Evolutionary conservation across 2,113 vertebrate species (phyloP), one percentile per base, ranked within the genome.

Genomic region (Nothocercus julius): DNA sequence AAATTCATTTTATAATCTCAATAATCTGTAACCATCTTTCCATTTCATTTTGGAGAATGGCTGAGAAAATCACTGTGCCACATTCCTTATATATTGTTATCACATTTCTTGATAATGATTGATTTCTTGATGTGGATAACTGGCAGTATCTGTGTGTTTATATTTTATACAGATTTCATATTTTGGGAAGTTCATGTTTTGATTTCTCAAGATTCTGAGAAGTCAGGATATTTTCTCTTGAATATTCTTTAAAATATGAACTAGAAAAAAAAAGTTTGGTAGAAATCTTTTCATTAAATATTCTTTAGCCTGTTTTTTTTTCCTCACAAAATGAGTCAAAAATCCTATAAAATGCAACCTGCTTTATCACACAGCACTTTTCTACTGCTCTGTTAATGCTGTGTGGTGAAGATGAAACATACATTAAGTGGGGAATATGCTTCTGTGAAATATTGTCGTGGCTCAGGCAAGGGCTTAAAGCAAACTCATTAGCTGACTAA

Each of bases 1-100:
- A 95, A 93, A 95, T 94, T 82, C 16, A 76, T 95, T 92, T 96
- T 67, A 84, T 88, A 90, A 95, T 94, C 96, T 96, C 58, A 89
- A 92, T 96, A 86, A 90, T 97, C 95, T 76, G 67, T 93, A 67
- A 82, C 83, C n/a, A 66, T 93, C 62, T 92, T 86, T 86, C 69
- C 30, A 40, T 88, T 92, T 93, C 67, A 32, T 24, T 72, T 73
- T 86, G 73, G 73, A 93, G 73, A 88, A 82, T 63, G 44, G 13
- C 42, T 82, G n/a, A 78, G 38, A 30, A 17, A 84, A 40, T 36
- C 7, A 75, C 40, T 3, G 0, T 54, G 40, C 47, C 49, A 53
- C 22, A 53, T 40, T 86, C 30, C 85, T 84, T 87, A 47, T 90
- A 45, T 84, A 51, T 68, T 84, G 54, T 49, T 77, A 54, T 75